phyloP scores from a whole-genome alignment of 1,140 invertebrate genomes.

The Tetramorium parvispinum region DNA sequence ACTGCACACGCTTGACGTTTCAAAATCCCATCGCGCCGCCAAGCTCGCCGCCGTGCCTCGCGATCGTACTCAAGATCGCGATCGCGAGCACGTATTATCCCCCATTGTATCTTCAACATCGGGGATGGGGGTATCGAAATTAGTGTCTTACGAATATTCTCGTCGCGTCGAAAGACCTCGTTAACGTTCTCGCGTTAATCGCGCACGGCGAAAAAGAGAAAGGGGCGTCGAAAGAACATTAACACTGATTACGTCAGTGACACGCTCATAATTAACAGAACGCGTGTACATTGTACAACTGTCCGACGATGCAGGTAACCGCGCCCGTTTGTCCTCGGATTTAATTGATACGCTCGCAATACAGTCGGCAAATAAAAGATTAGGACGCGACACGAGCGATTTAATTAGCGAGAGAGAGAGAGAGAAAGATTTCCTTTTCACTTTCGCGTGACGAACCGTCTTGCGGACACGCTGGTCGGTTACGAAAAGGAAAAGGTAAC shows the following conservation, averaged over 20 bases:
- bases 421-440: constrained; percentile 8
- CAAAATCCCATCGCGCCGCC: constrained; percentile 34
- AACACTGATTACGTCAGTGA: constrained; percentile 44
- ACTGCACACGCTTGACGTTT: constrained; percentile 58
- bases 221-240: neutral
- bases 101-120: neutral
- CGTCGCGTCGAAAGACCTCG: neutral
- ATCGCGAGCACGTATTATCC: neutral
- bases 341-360: constrained; percentile 78
- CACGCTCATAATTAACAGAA: constrained; percentile 42
- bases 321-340: constrained; percentile 47
- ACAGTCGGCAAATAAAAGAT: constrained; percentile 56
- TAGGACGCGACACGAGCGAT: constrained; percentile 44
- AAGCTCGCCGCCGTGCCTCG: neutral
- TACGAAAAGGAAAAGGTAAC: neutral
- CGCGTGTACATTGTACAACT: neutral
- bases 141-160: neutral
- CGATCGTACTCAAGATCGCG: constrained; percentile 43
- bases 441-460: constrained; percentile 54
- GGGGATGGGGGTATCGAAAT: neutral
- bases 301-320: neutral
- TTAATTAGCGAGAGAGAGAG: constrained; percentile 42
- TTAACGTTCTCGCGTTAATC: neutral
- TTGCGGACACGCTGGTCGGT: neutral
- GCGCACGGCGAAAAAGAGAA: neutral